Evolutionary conservation across 2,113 vertebrate species (phyloP), one percentile per base, ranked within the genome.

Genomic region (Halcyon malimbica): DNA sequence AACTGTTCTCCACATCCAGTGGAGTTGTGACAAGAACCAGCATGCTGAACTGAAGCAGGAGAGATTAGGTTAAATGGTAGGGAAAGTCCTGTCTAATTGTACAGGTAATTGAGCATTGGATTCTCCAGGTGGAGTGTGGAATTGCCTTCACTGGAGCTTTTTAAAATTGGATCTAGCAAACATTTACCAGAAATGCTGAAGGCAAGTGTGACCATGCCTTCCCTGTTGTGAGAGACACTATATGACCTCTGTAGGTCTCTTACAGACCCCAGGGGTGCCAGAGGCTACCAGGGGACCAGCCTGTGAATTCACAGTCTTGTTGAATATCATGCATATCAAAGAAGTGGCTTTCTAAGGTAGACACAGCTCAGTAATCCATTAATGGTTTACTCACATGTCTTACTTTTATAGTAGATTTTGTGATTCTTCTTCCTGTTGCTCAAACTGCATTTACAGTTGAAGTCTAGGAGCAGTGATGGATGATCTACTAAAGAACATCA

Each of bases 21-120:
- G 37, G 56, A 82, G 77, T 3, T 11, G 15, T 25, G n/a, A 68
- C 81, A 89, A 93, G 93, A 94, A 33, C 15, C 74, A 94, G 87
- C 89, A 82, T 64, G 81, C 81, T 93, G 26, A 94, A 39, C 64
- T 87, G 64, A 48, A 75, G 31, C 21, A 46, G 25, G 28, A 83
- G 28, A 57, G 33, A 50, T 60, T 25, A 69, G 50, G 20, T 86
- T 84, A 63, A 70, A 51, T 19, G 35, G 13, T n/a, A n/a, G 50
- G 42, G 12, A 79, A 82, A n/a, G 44, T 62, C 10, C 44, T 78
- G 19, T 42, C 16, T 86, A 42, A 54, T 23, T 59, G 5, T 68
- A 35, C 23, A 54, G 16, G 11, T 70, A 73, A 50, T 18, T 60
- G 44, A 44, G n/a, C 25, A 39, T 11, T 68, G 41, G 56, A 15